phyloP scores from a whole-genome alignment of 1,140 invertebrate genomes.

The Heliconius melpomene region DNA sequence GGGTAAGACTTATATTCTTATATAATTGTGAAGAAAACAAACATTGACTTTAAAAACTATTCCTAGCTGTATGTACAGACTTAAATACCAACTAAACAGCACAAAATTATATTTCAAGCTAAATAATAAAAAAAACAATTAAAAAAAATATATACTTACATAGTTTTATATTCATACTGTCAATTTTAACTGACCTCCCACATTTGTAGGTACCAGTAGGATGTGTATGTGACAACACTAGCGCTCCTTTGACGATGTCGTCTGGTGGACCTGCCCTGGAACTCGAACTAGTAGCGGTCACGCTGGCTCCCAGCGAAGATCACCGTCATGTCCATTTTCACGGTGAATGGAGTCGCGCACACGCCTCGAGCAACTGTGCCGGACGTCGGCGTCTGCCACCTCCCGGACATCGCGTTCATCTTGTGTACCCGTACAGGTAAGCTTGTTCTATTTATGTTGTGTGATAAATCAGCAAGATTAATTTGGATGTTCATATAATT shows the following conservation, averaged over 20 bases:
- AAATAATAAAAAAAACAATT: too few relatives aligned
- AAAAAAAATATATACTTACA: too few relatives aligned
- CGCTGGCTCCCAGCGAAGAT: conserved; percentile 83
- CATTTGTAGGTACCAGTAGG: conserved; percentile 79
- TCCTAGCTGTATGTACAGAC: too few relatives aligned
- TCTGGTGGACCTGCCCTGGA: conserved; percentile 58
- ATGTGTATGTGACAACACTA: conserved; percentile 86
- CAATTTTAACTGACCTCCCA: not conserved
- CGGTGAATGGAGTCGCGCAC: conserved; percentile 82
- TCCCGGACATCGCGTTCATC: conserved; percentile 83
- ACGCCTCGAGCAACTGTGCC: conserved; percentile 55
- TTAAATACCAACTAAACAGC: too few relatives aligned
- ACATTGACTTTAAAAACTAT: too few relatives aligned
- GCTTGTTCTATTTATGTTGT: conserved; percentile 17
- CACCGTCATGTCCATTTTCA: conserved; percentile 86
- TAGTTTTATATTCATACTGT: too few relatives aligned
- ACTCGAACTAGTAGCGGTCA: conserved; percentile 81
- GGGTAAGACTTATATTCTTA: conserved; percentile 45
- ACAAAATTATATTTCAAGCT: too few relatives aligned
- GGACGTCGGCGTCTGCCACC: conserved; percentile 81
- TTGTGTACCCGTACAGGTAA: conserved; percentile 82
- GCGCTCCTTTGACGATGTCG: conserved; percentile 50
- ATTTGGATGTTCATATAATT: not conserved
- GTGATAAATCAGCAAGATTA: too few relatives aligned
- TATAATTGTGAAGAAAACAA: not conserved